Base-by-base conservation (phyloP, 2,888 invertebrate genomes). In the Latrodectus elegans region DNA sequence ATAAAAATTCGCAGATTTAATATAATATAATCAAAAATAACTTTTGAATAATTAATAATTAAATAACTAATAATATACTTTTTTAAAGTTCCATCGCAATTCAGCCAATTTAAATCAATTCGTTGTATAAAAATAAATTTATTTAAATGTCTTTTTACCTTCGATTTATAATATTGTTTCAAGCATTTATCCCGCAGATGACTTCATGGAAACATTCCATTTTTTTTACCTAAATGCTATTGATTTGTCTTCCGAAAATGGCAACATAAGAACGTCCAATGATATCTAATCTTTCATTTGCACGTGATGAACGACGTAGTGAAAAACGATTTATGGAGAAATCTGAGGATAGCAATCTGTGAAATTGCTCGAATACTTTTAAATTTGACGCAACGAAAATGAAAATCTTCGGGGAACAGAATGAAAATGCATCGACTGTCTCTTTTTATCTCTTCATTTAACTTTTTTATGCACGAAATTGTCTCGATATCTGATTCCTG, bases 281-380 rank as follows among this genome's bases (percentile, higher is more conserved):
- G 83, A 75, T 22, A 53, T 55, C 71, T 64, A 70, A 83, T 83
- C 83, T 70, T 83, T 83, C 83, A 83, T 83, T 83, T 83, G 71
- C 14, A 64, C 52, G 53, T 83, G 83, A 83, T 83, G 72, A 68
- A 83, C 75, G 83, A 76, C 22, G 55, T 15, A 9, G 15, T 60
- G 64, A 38, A 70, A 52, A 76, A 70, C 64, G 83, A 83, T 76
- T 83, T 76, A 83, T 75, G 76, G 71, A 51, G 83, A 76, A 83
- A 83, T 76, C 71, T 52, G 68, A 83, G 26, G 70, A 52, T 60
- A 60, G 82, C 70, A 83, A 83, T 83, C 83, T 76, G 49, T 76
- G 67, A 83, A 83, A 83, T 83, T 83, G 76, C 76, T 70, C 51
- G 64, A 74, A 70, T 75, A 60, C 75, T 75, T 60, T 74, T 17